Evolutionary conservation across 2,888 invertebrate species (phyloP), one percentile per base, ranked within the genome.

Genomic region (Ethmia dodecea): DNA sequence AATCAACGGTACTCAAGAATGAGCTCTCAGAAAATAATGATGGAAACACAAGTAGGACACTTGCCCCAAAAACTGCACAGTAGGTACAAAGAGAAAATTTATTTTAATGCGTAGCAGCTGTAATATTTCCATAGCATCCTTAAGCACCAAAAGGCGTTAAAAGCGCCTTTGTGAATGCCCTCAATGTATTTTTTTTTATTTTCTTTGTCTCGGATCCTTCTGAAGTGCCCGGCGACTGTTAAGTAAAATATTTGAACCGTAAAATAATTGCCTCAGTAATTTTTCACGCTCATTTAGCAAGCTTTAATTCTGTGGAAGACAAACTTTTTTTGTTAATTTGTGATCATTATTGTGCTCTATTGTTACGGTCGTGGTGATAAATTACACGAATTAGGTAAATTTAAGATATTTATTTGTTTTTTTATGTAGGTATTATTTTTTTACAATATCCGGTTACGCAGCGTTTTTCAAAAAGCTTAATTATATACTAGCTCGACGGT

Each of bases 221-320:
- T 52, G 44, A 55, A 67, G 58, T 52, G 49, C 43, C 43, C 39
- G 46, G 55, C 55, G 59, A 59, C 65, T 62, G 68, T 64, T 57
- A 60, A 74, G 64, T 71, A 68, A 76, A 78, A 72, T 70, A 76
- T 72, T 73, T 59, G 68, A 62, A 60, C 70, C 68, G 69, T 70
- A 57, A 71, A 75, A 75, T 75, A 74, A 79, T 77, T 71, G 69
- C 66, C 60, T 52, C 50, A 49, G 68, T 77, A 71, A 75, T 78
- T 76, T 72, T 64, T 55, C 53, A 56, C 57, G 60, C 63, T 72
- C 74, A 68, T 71, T 75, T 68, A 65, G 52, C 60, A 60, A 50
- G 53, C 49, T 58, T 57, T 68, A 60, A 62, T 63, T 60, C 61
- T 50, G 46, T 45, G 35, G 41, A 40, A 53, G 53, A 59, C 57